Percentiles rank a stretch among this genome's conserved stretches.
These are phyloP conservation scores for Erinaceus europaeus DNA, from an alignment of 2,113 vertebrate species.

Conservation along the genomic window DNA sequence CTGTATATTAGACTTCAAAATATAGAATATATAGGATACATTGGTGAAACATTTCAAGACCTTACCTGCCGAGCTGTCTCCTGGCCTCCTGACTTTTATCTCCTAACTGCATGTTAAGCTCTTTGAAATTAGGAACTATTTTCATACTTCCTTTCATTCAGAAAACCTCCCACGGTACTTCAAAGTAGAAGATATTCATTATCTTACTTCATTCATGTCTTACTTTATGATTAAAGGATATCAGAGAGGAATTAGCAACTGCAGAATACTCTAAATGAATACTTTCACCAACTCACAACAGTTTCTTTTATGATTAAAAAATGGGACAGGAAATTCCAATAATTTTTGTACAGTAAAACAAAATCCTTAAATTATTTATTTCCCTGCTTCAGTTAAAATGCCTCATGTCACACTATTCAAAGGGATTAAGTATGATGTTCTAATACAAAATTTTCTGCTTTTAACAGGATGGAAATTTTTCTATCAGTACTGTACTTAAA, in stretches of 20 bases:
- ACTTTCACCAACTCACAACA: background rate
- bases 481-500: background rate
- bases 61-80: background rate
- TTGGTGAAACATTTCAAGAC: too few species aligned
- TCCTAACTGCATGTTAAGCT: background rate
- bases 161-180: background rate
- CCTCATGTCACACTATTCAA: background rate
- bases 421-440: background rate
- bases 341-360: background rate
- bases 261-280: background rate
- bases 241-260: background rate
- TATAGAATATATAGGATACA: too few species aligned
- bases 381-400: background rate
- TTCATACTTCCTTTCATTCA: background rate
- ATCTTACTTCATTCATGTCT: too few species aligned
- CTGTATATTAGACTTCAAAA: too few species aligned
- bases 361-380: background rate
- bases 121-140: background rate
- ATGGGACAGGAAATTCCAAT: background rate
- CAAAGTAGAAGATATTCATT: background rate
- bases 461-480: constrained; percentile 93
- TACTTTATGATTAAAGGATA: too few species aligned
- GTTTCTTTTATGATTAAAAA: background rate
- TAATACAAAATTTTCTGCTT: constrained; percentile 54
- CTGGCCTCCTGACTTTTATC: background rate